phyloP scores from a whole-genome alignment of 1,140 invertebrate genomes.

The Neoseiulus cucumeris region DNA sequence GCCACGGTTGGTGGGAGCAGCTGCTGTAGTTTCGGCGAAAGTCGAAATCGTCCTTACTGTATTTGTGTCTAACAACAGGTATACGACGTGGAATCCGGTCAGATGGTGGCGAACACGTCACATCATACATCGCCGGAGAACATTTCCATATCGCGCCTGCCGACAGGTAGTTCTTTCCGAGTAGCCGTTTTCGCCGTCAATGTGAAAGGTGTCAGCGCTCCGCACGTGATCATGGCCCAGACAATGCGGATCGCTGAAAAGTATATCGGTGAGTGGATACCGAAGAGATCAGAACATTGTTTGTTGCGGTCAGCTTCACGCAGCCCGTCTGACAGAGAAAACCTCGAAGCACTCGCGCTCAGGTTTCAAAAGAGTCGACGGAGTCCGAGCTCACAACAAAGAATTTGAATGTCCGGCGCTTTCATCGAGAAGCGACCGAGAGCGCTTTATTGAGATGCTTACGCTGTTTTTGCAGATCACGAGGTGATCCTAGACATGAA shows the following conservation, averaged over 20 bases:
- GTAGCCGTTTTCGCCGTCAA: neutral
- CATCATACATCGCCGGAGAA: neutral
- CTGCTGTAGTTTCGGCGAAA: too few relatives aligned
- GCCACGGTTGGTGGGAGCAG: too few relatives aligned
- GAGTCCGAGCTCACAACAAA: too few relatives aligned
- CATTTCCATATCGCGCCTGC: neutral
- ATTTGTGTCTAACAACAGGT: neutral
- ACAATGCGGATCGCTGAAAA: slow-evolving; percentile 5
- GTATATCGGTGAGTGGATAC: neutral
- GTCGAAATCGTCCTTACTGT: neutral
- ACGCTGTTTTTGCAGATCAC: neutral
- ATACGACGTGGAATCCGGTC: slow-evolving; percentile 2
- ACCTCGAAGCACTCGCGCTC: too few relatives aligned
- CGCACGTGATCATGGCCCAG: slow-evolving; percentile 9
- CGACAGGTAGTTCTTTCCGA: neutral
- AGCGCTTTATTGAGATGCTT: too few relatives aligned
- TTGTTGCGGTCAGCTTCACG: too few relatives aligned
- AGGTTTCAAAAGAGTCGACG: too few relatives aligned
- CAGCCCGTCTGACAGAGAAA: too few relatives aligned
- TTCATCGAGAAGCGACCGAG: too few relatives aligned
- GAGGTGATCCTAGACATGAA: slow-evolving; percentile 1
- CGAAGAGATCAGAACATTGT: too few relatives aligned
- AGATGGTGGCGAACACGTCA: neutral
- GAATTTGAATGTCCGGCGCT: too few relatives aligned
- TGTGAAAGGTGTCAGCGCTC: slow-evolving; percentile 8